Evolutionary conservation across 2,113 vertebrate species (phyloP).

Genomic region (Tachysurus vachellii): DNA sequence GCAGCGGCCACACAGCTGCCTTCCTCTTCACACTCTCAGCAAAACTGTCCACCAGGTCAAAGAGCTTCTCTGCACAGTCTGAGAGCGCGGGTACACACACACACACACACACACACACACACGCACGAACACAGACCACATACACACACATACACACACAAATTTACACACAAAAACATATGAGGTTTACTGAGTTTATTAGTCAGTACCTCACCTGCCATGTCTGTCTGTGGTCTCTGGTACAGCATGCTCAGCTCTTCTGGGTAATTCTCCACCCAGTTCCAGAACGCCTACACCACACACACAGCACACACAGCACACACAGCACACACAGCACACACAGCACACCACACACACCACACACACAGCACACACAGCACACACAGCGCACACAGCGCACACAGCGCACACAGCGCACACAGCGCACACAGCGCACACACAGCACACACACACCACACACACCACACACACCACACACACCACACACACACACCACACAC

Average conservation of each 20-base stretch:
- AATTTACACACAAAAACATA: neutral
- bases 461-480: neutral
- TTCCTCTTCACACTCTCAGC: conserved; percentile 97
- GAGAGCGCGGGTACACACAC: neutral
- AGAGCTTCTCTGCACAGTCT: conserved; percentile 97
- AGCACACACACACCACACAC: neutral
- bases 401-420: too few species aligned
- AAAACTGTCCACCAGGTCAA: conserved; percentile 96
- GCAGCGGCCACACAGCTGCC: conserved; percentile 95
- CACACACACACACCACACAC: neutral
- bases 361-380: too few species aligned
- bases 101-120: neutral
- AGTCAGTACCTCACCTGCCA: conserved; percentile 80
- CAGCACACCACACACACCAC: too few species aligned
- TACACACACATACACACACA: neutral
- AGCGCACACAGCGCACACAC: too few species aligned
- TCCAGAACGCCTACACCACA: conserved; percentile 90
- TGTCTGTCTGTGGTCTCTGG: conserved; percentile 92
- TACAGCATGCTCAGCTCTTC: conserved; percentile 98
- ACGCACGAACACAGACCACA: too few species aligned
- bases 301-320: conserved; percentile 45
- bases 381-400: too few species aligned
- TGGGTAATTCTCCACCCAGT: conserved; percentile 98
- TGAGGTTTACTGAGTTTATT: neutral
- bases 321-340: neutral